Evolutionary conservation across 2,888 invertebrate genomes (phyloP).

Genomic region (Labia minor): DNA sequence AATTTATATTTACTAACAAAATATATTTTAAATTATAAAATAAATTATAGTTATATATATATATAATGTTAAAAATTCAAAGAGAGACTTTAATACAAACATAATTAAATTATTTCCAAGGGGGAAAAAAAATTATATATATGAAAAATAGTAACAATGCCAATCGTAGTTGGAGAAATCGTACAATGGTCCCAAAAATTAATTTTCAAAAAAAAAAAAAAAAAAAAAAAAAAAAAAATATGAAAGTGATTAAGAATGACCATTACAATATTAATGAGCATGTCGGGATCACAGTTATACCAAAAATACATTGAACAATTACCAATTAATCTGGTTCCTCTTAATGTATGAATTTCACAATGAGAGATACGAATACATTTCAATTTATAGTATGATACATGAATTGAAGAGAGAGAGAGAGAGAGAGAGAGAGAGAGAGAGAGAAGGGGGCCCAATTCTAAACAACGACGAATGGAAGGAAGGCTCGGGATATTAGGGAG

Average conservation of each 20-base stretch:
- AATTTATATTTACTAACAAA: background rate
- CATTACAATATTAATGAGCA: background rate
- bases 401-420: background rate
- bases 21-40: background rate
- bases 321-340: background rate
- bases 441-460: background rate
- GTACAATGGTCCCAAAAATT: background rate
- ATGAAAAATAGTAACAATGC: background rate
- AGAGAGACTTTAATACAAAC: background rate
- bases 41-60: background rate
- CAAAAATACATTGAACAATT: slow-evolving; percentile 13
- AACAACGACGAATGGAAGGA: background rate
- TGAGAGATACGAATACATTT: background rate
- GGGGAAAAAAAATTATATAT: background rate
- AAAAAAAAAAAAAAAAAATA: background rate
- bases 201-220: background rate
- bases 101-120: background rate
- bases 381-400: background rate
- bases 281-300: slow-evolving; percentile 7
- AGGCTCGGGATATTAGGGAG: no score
- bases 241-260: background rate
- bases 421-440: background rate
- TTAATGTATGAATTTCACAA: background rate
- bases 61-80: background rate
- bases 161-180: background rate